A percentile compares a stretch with the other conserved stretches of the same genome.
phyloP scores from a whole-genome alignment of 2,113 vertebrate genomes.

The Thunnus thynnus region DNA sequence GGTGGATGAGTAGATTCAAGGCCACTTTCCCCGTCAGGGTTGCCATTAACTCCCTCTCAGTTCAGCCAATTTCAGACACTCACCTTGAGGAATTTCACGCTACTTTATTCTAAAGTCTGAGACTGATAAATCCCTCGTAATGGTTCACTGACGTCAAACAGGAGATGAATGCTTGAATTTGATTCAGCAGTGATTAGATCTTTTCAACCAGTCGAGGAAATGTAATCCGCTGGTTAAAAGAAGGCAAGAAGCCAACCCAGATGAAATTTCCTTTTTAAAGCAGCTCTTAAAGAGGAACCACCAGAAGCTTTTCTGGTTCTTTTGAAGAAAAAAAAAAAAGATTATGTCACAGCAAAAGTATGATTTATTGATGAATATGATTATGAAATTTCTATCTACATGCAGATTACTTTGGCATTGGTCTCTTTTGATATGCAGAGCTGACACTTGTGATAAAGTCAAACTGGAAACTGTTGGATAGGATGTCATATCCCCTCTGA shows the following conservation, averaged over 20 bases:
- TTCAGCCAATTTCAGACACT: slow-evolving; percentile 20
- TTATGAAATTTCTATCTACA: too few relatives aligned
- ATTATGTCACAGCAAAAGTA: slow-evolving; percentile 3
- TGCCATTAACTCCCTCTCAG: slow-evolving; percentile 16
- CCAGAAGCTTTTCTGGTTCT: neutral
- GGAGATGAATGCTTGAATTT: neutral
- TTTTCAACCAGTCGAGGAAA: neutral
- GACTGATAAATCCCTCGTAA: neutral
- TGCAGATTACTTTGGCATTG: neutral
- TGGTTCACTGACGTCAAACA: slow-evolving; percentile 2
- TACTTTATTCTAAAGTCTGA: slow-evolving; percentile 27
- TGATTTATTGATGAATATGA: neutral
- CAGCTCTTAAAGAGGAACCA: neutral
- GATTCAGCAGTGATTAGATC: slow-evolving; percentile 12
- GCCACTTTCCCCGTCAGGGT: slow-evolving; percentile 29
- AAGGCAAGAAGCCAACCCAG: neutral
- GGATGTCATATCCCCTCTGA: neutral
- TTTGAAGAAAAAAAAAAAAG: neutral
- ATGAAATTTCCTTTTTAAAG: neutral
- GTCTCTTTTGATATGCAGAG: neutral
- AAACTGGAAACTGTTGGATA: neutral
- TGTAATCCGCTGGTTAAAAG: neutral
- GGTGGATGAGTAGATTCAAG: slow-evolving; percentile 33
- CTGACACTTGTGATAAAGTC: too few relatives aligned
- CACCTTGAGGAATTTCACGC: slow-evolving; percentile 22